A percentile compares a stretch with the other conserved stretches of the same genome.
phyloP scores from a whole-genome alignment of 2,113 vertebrate genomes.

The Parus major region DNA sequence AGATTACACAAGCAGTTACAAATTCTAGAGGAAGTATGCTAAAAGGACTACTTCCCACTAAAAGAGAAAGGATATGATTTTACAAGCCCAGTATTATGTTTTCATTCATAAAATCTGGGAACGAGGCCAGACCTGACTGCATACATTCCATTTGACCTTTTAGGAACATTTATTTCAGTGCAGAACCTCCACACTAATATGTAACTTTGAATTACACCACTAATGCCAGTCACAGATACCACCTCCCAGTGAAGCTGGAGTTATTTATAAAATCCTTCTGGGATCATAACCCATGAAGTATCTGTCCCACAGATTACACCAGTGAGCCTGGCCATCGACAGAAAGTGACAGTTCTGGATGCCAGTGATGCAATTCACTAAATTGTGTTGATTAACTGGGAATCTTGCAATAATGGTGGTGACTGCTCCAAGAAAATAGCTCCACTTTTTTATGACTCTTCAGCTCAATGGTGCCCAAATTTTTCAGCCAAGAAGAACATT shows the following conservation, averaged over 20 bases:
- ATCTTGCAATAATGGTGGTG: background rate
- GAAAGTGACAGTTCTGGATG: background rate
- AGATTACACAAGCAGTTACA: conserved; percentile 14
- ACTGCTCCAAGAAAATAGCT: background rate
- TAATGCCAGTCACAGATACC: background rate
- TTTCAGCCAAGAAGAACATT: background rate
- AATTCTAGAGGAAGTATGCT: conserved; percentile 15
- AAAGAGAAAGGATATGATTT: conserved; percentile 30
- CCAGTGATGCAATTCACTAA: background rate
- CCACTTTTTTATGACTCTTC: background rate
- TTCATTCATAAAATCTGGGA: conserved; percentile 45
- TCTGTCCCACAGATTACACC: background rate
- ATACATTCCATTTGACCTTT: conserved; percentile 36
- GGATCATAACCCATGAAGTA: background rate
- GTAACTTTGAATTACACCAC: background rate
- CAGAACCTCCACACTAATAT: background rate
- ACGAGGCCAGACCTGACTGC: conserved; percentile 8
- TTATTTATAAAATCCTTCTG: background rate
- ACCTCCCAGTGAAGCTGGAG: background rate
- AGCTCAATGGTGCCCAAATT: background rate
- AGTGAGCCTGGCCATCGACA: background rate
- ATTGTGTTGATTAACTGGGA: background rate
- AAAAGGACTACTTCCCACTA: conserved; percentile 7
- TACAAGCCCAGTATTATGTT: conserved; percentile 37
- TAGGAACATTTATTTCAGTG: conserved; percentile 14